phyloP scores from a whole-genome alignment of 2,113 vertebrate genomes.

The Xiphorhynchus elegans region DNA sequence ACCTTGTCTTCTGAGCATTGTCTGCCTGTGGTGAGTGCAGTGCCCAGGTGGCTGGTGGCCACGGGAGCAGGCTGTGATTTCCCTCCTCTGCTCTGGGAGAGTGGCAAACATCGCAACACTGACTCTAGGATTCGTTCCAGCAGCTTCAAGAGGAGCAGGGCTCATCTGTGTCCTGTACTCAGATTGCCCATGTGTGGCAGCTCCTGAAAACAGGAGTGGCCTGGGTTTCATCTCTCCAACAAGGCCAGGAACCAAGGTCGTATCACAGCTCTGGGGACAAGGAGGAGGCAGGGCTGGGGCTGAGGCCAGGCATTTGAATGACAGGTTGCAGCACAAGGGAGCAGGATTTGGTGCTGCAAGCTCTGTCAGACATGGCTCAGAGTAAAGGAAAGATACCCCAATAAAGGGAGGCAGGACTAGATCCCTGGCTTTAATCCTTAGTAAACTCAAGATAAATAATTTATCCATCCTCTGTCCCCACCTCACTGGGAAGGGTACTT shows the following conservation, averaged over 20 bases:
- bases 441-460: neutral
- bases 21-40: constrained; percentile 82
- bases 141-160: neutral
- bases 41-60: neutral
- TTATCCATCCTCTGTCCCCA: neutral
- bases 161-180: rapidly evolving
- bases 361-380: neutral
- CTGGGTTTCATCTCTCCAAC: neutral
- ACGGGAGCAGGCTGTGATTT: neutral
- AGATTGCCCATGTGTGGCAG: neutral
- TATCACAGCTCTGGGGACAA: neutral
- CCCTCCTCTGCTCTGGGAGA: neutral
- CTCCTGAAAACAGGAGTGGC: neutral
- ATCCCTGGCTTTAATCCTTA: neutral
- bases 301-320: neutral
- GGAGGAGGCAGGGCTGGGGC: neutral
- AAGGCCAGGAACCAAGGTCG: neutral
- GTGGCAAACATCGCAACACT: rapidly evolving
- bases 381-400: neutral
- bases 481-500: neutral
- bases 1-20: constrained; percentile 77
- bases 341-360: neutral
- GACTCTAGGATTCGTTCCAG: neutral
- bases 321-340: neutral
- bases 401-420: neutral